Conservation (phyloP, 2,797 vertebrate species). For the Enteromius paludinosus region DNA sequence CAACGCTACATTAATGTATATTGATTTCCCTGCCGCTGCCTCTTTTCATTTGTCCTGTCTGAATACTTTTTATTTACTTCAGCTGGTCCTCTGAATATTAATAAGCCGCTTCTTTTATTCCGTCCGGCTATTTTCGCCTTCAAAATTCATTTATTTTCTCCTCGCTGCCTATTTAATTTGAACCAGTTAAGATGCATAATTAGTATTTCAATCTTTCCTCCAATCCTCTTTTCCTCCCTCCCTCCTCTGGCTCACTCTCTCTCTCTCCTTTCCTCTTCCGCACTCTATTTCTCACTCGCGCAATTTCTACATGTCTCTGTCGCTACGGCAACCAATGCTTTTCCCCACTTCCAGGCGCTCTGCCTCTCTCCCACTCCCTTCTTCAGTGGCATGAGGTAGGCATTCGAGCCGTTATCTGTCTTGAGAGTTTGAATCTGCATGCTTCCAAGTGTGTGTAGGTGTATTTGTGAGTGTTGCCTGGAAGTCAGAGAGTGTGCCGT, state of each 20-base stretch:
- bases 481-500: constrained; percentile 30
- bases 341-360: constrained; percentile 75
- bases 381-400: constrained; percentile 82
- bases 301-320: constrained; percentile 81
- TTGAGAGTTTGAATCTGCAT: constrained; percentile 46
- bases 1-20: constrained; percentile 72
- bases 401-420: constrained; percentile 74
- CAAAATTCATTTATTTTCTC: constrained; percentile 70
- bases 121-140: constrained; percentile 69
- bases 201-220: constrained; percentile 82
- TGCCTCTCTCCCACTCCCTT: constrained; percentile 78
- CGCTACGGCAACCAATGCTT: constrained; percentile 86
- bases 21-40: constrained; percentile 62
- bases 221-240: constrained; percentile 61
- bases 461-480: constrained; percentile 34
- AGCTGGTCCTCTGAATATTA: constrained; percentile 62
- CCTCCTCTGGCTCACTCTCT: constrained; percentile 46
- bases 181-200: constrained; percentile 76
- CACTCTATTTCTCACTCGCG: constrained; percentile 79
- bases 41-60: constrained; percentile 61
- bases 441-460: constrained; percentile 38
- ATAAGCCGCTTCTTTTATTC: constrained; percentile 63
- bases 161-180: constrained; percentile 75
- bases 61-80: constrained; percentile 57
- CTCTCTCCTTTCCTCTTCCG: constrained; percentile 77